These are phyloP conservation scores for Phyto melanocephala DNA, from an alignment of 2,888 invertebrate genomes.

Conservation along the genomic window DNA sequence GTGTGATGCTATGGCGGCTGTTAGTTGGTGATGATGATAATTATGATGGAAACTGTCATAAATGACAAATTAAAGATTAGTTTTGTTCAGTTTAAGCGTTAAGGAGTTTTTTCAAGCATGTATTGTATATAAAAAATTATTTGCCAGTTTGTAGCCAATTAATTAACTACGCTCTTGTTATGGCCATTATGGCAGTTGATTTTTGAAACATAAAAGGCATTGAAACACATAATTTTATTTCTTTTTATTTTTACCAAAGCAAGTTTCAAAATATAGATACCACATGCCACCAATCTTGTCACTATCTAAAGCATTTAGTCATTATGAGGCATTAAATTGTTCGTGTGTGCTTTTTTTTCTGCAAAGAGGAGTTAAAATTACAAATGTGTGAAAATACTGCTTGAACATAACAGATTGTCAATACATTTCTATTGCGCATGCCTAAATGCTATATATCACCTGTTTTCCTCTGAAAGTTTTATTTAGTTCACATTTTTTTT, in stretches of 20 bases:
- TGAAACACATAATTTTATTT: constrained; percentile 12
- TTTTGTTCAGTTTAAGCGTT: constrained; percentile 18
- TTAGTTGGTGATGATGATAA: constrained; percentile 36
- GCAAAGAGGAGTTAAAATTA: constrained; percentile 15
- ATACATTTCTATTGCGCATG: constrained; percentile 43
- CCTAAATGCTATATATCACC: constrained; percentile 27
- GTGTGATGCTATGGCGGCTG: not conserved
- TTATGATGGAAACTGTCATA: constrained; percentile 62
- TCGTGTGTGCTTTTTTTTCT: not conserved
- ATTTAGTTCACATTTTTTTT: constrained; percentile 1
- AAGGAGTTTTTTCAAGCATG: not conserved
- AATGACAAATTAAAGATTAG: constrained; percentile 60
- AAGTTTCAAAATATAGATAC: too few relatives aligned
- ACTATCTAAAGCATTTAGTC: constrained; percentile 18
- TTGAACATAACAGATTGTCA: constrained; percentile 35
- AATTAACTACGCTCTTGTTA: constrained; percentile 53
- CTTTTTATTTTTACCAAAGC: constrained; percentile 27
- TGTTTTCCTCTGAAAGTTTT: constrained; percentile 12
- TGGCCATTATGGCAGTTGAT: constrained; percentile 23
- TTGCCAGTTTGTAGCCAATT: constrained; percentile 47
- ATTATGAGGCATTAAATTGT: constrained; percentile 11
- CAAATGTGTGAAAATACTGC: constrained; percentile 49
- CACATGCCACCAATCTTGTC: constrained; percentile 9
- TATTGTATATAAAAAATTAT: not conserved
- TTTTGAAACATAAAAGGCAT: constrained; percentile 43